phyloP scores from a whole-genome alignment of 2,113 vertebrate genomes.

The Jaculus jaculus region DNA sequence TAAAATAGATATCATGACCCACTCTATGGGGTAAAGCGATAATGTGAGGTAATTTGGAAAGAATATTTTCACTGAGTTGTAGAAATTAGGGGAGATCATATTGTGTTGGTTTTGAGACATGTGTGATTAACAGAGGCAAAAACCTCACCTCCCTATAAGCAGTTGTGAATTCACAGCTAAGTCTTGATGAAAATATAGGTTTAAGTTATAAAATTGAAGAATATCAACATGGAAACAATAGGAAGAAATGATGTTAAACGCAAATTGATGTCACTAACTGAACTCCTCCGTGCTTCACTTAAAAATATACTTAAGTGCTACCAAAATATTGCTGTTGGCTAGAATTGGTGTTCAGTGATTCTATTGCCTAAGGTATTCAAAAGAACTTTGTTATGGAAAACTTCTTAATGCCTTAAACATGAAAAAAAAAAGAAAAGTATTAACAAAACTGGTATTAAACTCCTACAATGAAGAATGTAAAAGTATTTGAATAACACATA shows the following conservation, averaged over 20 bases:
- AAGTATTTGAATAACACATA: not conserved
- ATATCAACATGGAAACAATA: not conserved
- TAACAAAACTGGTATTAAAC: not conserved
- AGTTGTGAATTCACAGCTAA: not conserved
- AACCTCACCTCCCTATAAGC: not conserved
- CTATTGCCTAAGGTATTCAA: not conserved
- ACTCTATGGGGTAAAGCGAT: not conserved
- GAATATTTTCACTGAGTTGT: not conserved
- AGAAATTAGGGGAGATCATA: not conserved
- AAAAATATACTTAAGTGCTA: not conserved
- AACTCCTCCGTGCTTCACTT: not conserved
- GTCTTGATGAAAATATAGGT: not conserved
- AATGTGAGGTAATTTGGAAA: not conserved
- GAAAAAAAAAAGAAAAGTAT: conserved; percentile 12
- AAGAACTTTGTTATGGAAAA: not conserved
- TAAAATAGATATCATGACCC: not conserved
- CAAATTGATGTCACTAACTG: not conserved
- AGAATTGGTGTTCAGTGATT: not conserved
- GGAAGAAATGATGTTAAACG: not conserved
- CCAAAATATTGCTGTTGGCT: not conserved
- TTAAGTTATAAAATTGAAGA: not conserved
- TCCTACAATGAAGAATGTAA: not conserved
- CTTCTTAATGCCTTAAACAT: not conserved
- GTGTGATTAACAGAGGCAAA: not conserved
- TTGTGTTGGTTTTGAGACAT: no score